Evolutionary conservation across 2,113 vertebrate genomes (phyloP).

Genomic region (Eurypyga helias): DNA sequence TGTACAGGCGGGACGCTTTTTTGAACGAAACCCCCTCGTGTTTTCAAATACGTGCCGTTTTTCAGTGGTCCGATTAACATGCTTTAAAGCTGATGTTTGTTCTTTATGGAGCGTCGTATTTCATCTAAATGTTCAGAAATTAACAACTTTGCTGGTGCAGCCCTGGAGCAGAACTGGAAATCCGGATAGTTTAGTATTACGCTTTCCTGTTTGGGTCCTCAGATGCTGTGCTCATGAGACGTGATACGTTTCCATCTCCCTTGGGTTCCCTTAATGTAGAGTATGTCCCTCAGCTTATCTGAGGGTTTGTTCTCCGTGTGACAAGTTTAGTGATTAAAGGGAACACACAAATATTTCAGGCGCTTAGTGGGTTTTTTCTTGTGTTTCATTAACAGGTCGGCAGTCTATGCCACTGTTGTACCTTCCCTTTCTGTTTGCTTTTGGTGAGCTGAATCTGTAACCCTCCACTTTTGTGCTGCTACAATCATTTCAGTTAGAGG

Average conservation of each 20-base stretch:
- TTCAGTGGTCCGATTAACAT: background rate
- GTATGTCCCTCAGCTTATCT: background rate
- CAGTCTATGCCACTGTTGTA: background rate
- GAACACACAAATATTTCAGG: constrained; percentile 2
- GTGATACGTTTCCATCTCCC: background rate
- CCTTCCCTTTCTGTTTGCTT: background rate
- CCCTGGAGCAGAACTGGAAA: background rate
- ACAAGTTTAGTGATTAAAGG: background rate
- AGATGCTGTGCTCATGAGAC: background rate
- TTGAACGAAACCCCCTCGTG: background rate
- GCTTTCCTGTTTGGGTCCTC: constrained; percentile 21
- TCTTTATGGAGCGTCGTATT: background rate
- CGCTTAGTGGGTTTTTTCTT: background rate
- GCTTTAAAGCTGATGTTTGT: background rate
- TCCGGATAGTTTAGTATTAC: background rate
- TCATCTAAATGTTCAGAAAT: background rate
- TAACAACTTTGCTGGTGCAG: background rate
- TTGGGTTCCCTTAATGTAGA: background rate
- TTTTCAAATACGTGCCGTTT: background rate
- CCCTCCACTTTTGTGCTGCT: background rate
- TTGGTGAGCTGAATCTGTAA: background rate
- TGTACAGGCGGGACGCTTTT: background rate
- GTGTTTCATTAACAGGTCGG: background rate
- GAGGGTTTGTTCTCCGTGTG: background rate
- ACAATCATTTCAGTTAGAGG: background rate